Base-by-base conservation (phyloP, 2,797 vertebrate genomes). In the Lutra lutra region DNA sequence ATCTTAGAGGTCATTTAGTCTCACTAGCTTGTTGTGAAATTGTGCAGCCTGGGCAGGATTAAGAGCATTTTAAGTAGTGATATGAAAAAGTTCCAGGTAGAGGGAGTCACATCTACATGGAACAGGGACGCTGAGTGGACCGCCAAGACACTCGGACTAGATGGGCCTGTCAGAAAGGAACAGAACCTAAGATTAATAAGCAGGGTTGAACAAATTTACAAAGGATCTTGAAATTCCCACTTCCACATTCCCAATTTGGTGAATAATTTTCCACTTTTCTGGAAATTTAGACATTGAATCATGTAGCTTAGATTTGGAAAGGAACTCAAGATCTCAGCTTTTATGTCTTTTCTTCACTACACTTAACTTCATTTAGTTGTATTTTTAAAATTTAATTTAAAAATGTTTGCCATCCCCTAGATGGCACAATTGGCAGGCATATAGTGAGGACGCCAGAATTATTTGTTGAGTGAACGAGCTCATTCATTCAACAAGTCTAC, bases 251-350 rank as follows among this genome's bases (percentile, higher is more conserved):
- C 21, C 29, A 94, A 89, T 80, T 35, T 80, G 48, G 68, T 48
- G 15, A 58, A 51, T 15, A 66, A 66, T 80, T 93, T 92, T 79
- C 17, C 40, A 68, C 32, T 97, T 73, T 70, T n/a, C 25, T 86
- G 64, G 25, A 80, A 88, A 77, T 86, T 35, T 68, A 94, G 54
- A 77, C n/a, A 35, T 11, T 91, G 62, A 93, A 88, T 89, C 35
- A 46, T 20, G 35, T 48, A 80, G 29, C 56, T 93, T 72, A 92
- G 29, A 43, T n/a, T 89, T 94, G 46, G 86, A 91, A 94, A 92
- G 46, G 72, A 68, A 95, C 38, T 92, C 56, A n/a, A 32, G 2
- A 25, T 75, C 25, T 93, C 21, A 79, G 15, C 27, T 87, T 29
- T 84, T 82, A 5, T 40, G 82, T 89, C 43, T 85, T 91, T 68